Base-by-base conservation (phyloP, 2,888 invertebrate genomes). In the Venustoraphidia nigricollis region DNA sequence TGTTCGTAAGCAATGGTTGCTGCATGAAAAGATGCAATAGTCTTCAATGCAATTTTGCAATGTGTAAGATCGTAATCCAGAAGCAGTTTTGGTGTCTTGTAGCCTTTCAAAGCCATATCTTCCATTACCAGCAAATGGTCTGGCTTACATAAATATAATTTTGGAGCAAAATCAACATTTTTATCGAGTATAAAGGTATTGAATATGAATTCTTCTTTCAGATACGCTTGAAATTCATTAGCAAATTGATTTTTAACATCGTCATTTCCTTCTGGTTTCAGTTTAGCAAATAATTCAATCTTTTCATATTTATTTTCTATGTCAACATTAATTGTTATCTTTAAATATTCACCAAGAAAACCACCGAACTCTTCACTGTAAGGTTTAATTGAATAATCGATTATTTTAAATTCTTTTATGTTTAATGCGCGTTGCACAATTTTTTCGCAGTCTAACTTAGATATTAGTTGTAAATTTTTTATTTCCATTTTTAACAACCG, bases 281-380 rank as follows among this genome's bases (percentile, higher is more conserved):
- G 68, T 61, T 83, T 83, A 1, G 79, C 62, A 56, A 83, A 83
- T 51, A 76, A 73, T 14, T 60, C 60, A 1, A 65, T 38, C 11
- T 46, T 46, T 42, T 17, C 44, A 42, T 41, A 37, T 51, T 36
- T 46, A 14, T 50, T 46, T 27, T 17, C 9, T n/a, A 44, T 47
- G 8, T 38, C 46, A 48, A 51, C 56, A 37, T 46, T 51, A 9
- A 61, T 54, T 27, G 45, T 56, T 2, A 62, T 50, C 34, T 51
- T 52, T 36, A 54, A 55, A 53, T 61, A 60, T 34, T 61, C 60
- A n/a, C 58, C 61, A 45, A 61, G 47, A 45, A 59, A 61, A 11
- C 62, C 62, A 11, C 58, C 45, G 10, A 56, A 55, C 39, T 54
- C 51, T 4, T 58, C 56, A 47, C 56, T 51, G 34, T 55, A 53